phyloP scores from a whole-genome alignment of 2,888 invertebrate genomes.

The Sepioteuthis lessoniana region DNA sequence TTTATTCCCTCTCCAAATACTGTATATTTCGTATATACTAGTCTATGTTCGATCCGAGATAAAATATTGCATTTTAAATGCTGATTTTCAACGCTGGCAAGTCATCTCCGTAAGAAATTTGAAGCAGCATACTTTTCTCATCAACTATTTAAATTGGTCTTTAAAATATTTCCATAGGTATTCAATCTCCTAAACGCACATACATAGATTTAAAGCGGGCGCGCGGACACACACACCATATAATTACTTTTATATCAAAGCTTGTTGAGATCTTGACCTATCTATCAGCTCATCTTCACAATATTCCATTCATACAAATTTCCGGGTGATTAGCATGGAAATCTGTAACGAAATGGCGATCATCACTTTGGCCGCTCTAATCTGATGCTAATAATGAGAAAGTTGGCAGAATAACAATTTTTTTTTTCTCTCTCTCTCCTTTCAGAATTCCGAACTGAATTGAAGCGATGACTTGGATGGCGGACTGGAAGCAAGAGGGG shows the following conservation, averaged over 20 bases:
- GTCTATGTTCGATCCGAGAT: too few species aligned
- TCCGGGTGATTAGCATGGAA: slow-evolving; percentile 2
- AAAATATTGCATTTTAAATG: too few species aligned
- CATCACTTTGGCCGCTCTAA: background rate
- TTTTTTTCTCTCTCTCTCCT: background rate
- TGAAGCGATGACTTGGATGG: background rate
- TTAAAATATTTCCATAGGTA: too few species aligned
- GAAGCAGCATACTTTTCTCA: too few species aligned
- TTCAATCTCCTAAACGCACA: background rate
- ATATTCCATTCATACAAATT: background rate
- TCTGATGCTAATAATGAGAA: slow-evolving; percentile 4
- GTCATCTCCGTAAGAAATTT: too few species aligned
- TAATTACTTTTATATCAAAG: background rate
- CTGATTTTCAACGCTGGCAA: too few species aligned
- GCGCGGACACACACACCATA: background rate
- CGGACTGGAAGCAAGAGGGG: background rate
- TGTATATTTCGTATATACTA: too few species aligned
- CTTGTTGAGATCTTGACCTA: background rate
- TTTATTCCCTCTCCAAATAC: too few species aligned
- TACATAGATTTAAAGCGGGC: background rate
- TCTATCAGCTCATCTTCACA: background rate
- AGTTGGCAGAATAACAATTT: slow-evolving; percentile 33
- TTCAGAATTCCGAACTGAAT: background rate
- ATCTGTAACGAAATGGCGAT: background rate
- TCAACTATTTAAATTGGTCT: too few species aligned